Evolutionary conservation across 1,140 invertebrate genomes (phyloP), one percentile per base, ranked within the genome.

Genomic region (Drosophila erecta): DNA sequence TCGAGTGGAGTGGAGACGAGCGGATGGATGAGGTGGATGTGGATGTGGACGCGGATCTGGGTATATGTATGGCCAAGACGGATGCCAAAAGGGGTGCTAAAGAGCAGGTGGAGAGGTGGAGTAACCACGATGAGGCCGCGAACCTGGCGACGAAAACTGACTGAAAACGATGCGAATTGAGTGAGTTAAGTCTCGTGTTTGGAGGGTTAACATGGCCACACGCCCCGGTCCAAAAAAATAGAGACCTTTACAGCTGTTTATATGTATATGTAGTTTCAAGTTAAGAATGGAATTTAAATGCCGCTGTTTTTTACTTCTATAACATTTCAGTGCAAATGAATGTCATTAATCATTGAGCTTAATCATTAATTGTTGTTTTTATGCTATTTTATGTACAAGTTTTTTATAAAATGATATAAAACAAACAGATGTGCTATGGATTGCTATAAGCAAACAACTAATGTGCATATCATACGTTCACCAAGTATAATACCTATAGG

Each of bases 91-190:
- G 27, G 51, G 35, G 40, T 37, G 46, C 20, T 30, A 24, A 53
- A 30, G 43, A 33, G 54, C n/a, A 41, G 47, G 24, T 53, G 49
- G 47, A 56, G 55, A 55, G 44, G 74, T 62, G 49, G 61, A 59
- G 49, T 86, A 78, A 81, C 81, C 73, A 86, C 81, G 77, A 77
- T 74, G 81, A 73, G 66, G 75, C 78, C 73, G 62, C 71, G 73
- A 66, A 76, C 72, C 65, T 75, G 75, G 41, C 41, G 61, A 51
- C 73, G 55, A 54, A 57, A 69, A 69, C 66, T 69, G 33, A 67
- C 62, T 69, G 62, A 67, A 69, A 51, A 47, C 47, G 62, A 57
- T 40, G 53, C 51, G 64, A 67, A 61, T 57, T 74, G 77, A 62
- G 66, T 71, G 69, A 79, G 78, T 81, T 55, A 60, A 72, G 49